These are phyloP conservation scores for Notoglanidium macrostoma DNA, from an alignment of 2,797 vertebrate genomes.

Conservation along the genomic window DNA sequence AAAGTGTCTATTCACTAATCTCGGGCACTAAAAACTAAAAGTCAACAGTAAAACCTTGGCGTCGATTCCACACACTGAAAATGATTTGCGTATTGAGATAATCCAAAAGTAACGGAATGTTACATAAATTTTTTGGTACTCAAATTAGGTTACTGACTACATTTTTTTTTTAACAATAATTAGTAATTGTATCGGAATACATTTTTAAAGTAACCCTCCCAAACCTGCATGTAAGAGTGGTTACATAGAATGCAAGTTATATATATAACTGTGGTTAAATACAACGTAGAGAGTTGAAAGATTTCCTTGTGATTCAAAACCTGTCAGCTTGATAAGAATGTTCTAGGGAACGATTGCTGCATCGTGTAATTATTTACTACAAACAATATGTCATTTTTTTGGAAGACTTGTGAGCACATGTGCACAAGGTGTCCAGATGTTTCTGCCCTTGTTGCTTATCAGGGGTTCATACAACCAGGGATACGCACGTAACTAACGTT, in stretches of 20 bases:
- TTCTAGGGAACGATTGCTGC: neutral
- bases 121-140: too few relatives aligned
- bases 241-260: neutral
- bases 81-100: too few relatives aligned
- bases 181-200: too few relatives aligned
- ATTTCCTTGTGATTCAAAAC: neutral
- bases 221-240: neutral
- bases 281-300: neutral
- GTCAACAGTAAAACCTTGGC: too few relatives aligned
- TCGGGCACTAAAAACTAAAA: too few relatives aligned
- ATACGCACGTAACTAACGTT: neutral
- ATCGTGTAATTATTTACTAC: neutral
- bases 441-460: neutral
- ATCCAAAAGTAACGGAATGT: too few relatives aligned
- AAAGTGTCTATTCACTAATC: too few relatives aligned
- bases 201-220: too few relatives aligned
- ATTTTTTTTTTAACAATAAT: too few relatives aligned
- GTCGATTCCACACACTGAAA: too few relatives aligned
- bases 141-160: too few relatives aligned
- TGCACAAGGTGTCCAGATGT: neutral
- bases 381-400: neutral
- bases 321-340: neutral
- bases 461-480: neutral
- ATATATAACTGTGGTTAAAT: neutral
- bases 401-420: too few relatives aligned